Conservation (phyloP, 1,140 invertebrate genomes). For the Hycleus cichorii region DNA sequence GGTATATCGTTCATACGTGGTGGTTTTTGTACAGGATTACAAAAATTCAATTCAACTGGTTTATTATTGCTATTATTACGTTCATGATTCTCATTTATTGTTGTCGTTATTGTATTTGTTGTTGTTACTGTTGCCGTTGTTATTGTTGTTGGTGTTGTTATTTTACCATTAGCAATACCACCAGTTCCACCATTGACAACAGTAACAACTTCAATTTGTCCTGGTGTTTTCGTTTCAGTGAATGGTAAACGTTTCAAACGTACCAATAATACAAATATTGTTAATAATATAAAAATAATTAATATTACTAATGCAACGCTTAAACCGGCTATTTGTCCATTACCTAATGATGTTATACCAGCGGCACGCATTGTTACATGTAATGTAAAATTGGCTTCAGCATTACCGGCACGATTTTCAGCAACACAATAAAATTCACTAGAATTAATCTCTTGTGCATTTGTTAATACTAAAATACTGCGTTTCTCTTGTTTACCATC, state of each 20-base stretch:
- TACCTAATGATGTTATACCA: constrained; percentile 71
- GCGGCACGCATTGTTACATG: constrained; percentile 68
- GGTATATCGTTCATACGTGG: constrained; percentile 57
- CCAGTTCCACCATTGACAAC: constrained; percentile 50
- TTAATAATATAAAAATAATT: constrained; percentile 66
- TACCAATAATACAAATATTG: constrained; percentile 64
- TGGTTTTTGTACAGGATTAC: constrained; percentile 62
- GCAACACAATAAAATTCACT: constrained; percentile 87
- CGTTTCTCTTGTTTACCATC: constrained; percentile 65
- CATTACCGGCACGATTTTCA: constrained; percentile 83
- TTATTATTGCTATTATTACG: constrained; percentile 38
- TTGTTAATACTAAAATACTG: constrained; percentile 74
- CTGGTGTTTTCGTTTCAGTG: constrained; percentile 67
- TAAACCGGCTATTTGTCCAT: constrained; percentile 76
- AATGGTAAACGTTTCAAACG: constrained; percentile 60
- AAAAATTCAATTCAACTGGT: constrained; percentile 45
- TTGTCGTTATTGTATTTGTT: constrained; percentile 30
- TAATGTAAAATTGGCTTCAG: constrained; percentile 86
- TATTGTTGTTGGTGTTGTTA: constrained; percentile 37
- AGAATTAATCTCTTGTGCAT: constrained; percentile 79
- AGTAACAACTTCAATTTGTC: constrained; percentile 60
- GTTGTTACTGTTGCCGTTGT: constrained; percentile 43
- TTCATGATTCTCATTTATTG: constrained; percentile 18
- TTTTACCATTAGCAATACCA: constrained; percentile 42
- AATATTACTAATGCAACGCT: constrained; percentile 73